phyloP scores from a whole-genome alignment of 2,797 vertebrate species.

The Muraenolepis orangiensis region DNA sequence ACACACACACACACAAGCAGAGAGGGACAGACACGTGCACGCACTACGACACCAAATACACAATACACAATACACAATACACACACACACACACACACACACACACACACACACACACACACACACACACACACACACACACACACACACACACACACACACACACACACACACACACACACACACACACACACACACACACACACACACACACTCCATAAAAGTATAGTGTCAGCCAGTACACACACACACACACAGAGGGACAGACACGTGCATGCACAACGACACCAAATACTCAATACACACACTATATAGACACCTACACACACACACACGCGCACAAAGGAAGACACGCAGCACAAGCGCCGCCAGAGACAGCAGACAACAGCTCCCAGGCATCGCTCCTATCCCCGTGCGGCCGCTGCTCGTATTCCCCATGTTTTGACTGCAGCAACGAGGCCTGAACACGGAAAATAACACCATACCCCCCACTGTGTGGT shows the following conservation, averaged over 20 bases:
- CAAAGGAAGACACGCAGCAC: slow-evolving; percentile 40
- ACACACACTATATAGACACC: slow-evolving; percentile 21
- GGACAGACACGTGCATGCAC: slow-evolving; percentile 29
- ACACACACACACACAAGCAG: slow-evolving; percentile 9
- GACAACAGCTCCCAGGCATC: slow-evolving; percentile 71
- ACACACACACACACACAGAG: slow-evolving; percentile 32
- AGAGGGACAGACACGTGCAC: slow-evolving; percentile 12
- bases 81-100: slow-evolving; percentile 33
- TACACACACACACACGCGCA: slow-evolving; percentile 35
- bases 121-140: slow-evolving; percentile 8
- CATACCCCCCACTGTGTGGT: slow-evolving; percentile 51
- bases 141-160: slow-evolving; percentile 33
- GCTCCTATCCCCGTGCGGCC: slow-evolving; percentile 62
- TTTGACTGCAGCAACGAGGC: slow-evolving; percentile 66
- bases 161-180: slow-evolving; percentile 32
- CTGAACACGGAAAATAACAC: slow-evolving; percentile 66
- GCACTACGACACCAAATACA: slow-evolving; percentile 23
- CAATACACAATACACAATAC: slow-evolving; percentile 26
- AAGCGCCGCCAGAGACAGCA: slow-evolving; percentile 57
- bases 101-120: slow-evolving; percentile 24
- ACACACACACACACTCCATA: slow-evolving; percentile 35
- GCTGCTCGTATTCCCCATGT: slow-evolving; percentile 73
- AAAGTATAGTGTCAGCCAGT: no score
- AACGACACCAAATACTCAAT: slow-evolving; percentile 13
- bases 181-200: slow-evolving; percentile 33